Evolutionary conservation across 2,113 vertebrate genomes (phyloP), one percentile per base, ranked within the genome.

Genomic region (Brienomyrus brachyistius): DNA sequence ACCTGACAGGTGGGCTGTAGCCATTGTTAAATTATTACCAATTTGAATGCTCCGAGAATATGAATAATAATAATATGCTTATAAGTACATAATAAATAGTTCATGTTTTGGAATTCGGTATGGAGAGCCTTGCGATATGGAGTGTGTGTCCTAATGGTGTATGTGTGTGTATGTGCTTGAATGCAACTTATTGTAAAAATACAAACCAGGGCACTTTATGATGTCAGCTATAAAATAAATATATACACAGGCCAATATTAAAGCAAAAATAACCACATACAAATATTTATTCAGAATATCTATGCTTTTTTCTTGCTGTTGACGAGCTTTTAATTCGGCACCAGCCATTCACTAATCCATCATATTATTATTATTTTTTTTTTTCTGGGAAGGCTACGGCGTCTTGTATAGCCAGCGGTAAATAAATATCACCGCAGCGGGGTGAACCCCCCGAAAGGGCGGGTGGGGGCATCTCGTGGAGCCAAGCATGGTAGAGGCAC

Each of bases 51-150:
- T 80, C 35, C 2, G 15, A 80, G 74, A 80, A 80, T 80, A 80
- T 80, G 35, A 80, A 80, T 80, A 80, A 43, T 74, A 31, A 74
- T 80, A 80, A 80, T 80, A 80, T 43, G 74, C 74, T 80, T 80
- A 43, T 80, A 80, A 80, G 40, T 40, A 80, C 74, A 80, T 80
- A 40, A 80, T 80, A 40, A 80, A 80, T 80, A 80, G 74, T 80
- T 80, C 31, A 80, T 80, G 74, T 77, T 77, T 43, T 43, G 35
- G 35, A 77, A 77, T 43, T 43, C n/a, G 35, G 74, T 15, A 40
- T 43, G 35, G 15, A 40, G 17, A 80, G 17, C 35, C 13, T 43
- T 80, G 74, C 1, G 0, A 80, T 80, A 40, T 80, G 27, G 13
- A 43, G 35, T 80, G 27, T 80, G 13, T 43, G 74, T 80, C 43